These are phyloP conservation scores for Pangasianodon hypophthalmus DNA, from an alignment of 2,113 vertebrate species.

Conservation along the genomic window DNA sequence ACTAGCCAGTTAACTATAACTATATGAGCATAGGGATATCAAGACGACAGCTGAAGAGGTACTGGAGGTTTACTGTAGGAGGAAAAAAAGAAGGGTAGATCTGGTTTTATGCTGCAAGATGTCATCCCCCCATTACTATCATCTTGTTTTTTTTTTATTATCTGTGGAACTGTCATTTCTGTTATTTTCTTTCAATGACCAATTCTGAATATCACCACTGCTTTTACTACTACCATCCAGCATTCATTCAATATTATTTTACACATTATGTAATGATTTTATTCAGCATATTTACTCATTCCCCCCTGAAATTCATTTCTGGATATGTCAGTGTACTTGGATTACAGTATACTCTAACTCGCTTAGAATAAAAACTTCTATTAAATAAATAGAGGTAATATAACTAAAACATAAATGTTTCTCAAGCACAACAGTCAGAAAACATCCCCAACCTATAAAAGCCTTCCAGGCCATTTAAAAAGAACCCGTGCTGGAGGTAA, in stretches of 20 bases:
- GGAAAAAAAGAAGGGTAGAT: background rate
- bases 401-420: background rate
- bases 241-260: background rate
- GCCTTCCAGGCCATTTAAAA: background rate
- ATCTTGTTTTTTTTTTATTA: background rate
- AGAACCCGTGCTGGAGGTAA: conserved; percentile 8
- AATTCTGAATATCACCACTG: background rate
- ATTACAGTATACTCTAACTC: too few species aligned
- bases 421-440: background rate
- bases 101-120: background rate
- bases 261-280: background rate
- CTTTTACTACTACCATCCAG: background rate
- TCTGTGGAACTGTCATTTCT: background rate
- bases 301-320: background rate
- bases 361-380: background rate
- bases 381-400: background rate
- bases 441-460: conserved; percentile 10
- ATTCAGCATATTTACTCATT: background rate
- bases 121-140: background rate
- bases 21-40: background rate
- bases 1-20: background rate
- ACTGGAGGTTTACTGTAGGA: background rate
- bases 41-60: background rate
- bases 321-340: background rate
- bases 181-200: background rate